Percentiles rank a stretch among this genome's conserved stretches.
Evolutionary conservation across 2,113 vertebrate genomes (phyloP).

Genomic region (Cromileptes altivelis): DNA sequence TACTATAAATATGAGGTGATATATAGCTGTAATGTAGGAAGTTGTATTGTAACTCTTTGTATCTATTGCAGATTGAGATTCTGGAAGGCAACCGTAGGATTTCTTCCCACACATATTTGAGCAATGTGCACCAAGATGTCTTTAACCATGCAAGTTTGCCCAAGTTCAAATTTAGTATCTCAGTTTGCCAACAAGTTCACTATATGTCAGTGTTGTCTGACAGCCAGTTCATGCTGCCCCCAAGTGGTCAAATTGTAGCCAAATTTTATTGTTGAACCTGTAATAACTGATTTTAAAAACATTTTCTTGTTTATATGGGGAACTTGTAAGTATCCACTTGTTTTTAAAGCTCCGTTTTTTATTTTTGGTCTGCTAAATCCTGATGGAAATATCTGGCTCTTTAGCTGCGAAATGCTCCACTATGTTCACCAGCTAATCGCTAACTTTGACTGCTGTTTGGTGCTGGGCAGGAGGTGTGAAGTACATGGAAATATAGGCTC

Average conservation of each 20-base stretch:
- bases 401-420: neutral
- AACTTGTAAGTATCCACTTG: neutral
- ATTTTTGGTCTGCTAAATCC: neutral
- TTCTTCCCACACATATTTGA: too few species aligned
- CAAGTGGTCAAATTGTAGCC: neutral
- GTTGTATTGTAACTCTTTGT: too few species aligned
- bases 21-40: too few species aligned
- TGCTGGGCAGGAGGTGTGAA: neutral
- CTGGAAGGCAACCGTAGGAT: too few species aligned
- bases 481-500: too few species aligned
- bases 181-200: neutral
- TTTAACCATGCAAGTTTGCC: too few species aligned
- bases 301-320: neutral
- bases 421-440: neutral
- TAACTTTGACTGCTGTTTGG: neutral
- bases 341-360: neutral
- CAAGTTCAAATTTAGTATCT: too few species aligned
- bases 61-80: too few species aligned
- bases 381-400: neutral
- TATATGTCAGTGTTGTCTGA: neutral
- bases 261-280: neutral
- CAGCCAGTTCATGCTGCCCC: neutral
- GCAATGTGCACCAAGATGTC: too few species aligned
- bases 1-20: too few species aligned
- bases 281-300: neutral